These are phyloP conservation scores for Cirrhinus molitorella DNA, from an alignment of 2,797 vertebrate species.

Conservation along the genomic window DNA sequence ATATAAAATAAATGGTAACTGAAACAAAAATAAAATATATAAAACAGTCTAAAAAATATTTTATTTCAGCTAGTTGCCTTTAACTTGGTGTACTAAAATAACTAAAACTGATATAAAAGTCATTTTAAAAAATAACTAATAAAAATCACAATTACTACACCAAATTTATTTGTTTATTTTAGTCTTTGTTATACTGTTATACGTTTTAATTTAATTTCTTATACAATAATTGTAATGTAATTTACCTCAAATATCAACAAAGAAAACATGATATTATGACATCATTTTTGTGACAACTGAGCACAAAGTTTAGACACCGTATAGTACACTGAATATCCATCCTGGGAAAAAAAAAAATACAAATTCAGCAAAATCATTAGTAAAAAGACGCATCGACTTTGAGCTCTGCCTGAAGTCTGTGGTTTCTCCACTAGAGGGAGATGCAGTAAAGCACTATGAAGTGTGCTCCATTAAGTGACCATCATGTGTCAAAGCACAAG, in stretches of 20 bases:
- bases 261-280: not conserved
- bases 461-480: slow-evolving; percentile 12
- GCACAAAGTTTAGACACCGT: not conserved
- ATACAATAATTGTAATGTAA: not conserved
- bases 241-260: not conserved
- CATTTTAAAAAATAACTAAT: no score
- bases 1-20: no score
- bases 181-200: no score
- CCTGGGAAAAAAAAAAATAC: no score
- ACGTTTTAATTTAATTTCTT: not conserved
- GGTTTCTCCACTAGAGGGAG: slow-evolving; percentile 66
- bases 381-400: not conserved
- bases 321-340: not conserved
- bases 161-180: no score
- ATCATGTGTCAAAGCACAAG: not conserved
- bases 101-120: no score
- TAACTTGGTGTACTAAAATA: no score
- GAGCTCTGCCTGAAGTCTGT: not conserved
- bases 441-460: slow-evolving; percentile 2
- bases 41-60: no score
- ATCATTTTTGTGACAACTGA: not conserved
- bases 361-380: not conserved
- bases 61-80: no score
- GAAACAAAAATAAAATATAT: no score
- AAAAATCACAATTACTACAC: no score